phyloP scores from a whole-genome alignment of 2,797 vertebrate genomes.

The Nannoperca obscura region DNA sequence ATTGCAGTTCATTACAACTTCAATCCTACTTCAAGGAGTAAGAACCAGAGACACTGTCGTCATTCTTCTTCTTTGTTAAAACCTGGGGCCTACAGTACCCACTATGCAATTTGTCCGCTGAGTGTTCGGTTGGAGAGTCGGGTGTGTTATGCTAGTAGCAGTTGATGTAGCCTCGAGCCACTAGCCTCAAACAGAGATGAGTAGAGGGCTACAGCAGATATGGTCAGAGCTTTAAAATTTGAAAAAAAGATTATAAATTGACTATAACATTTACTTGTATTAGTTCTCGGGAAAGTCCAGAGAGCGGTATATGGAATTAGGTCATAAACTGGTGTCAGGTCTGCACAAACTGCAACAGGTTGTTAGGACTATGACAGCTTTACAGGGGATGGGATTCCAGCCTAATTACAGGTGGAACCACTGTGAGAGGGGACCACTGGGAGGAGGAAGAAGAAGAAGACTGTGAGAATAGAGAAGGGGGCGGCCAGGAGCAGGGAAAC shows the following conservation, averaged over 20 bases:
- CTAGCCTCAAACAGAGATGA: not conserved
- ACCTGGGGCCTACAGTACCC: not conserved
- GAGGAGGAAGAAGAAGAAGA: conserved; percentile 52
- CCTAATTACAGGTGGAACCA: conserved; percentile 83
- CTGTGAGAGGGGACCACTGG: conserved; percentile 54
- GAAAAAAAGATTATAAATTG: not conserved
- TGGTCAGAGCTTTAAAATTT: not conserved
- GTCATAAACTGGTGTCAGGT: conserved; percentile 63
- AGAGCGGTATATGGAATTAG: conserved; percentile 51
- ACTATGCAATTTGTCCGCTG: no score
- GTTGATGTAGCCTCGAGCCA: not conserved
- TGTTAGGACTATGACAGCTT: conserved; percentile 80
- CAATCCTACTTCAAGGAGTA: not conserved
- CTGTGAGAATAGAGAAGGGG: conserved; percentile 52
- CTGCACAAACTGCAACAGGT: conserved; percentile 76
- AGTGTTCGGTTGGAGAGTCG: not conserved
- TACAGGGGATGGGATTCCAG: conserved; percentile 80
- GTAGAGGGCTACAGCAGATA: not conserved
- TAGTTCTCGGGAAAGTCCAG: conserved; percentile 6
- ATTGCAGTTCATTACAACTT: not conserved
- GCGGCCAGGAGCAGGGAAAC: not conserved
- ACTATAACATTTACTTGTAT: not conserved
- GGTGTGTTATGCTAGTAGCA: not conserved
- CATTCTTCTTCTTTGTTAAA: conserved; percentile 1
- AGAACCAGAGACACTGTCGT: not conserved